Evolutionary conservation across 2,113 vertebrate species (phyloP).

Genomic region (Ciconia maguari): DNA sequence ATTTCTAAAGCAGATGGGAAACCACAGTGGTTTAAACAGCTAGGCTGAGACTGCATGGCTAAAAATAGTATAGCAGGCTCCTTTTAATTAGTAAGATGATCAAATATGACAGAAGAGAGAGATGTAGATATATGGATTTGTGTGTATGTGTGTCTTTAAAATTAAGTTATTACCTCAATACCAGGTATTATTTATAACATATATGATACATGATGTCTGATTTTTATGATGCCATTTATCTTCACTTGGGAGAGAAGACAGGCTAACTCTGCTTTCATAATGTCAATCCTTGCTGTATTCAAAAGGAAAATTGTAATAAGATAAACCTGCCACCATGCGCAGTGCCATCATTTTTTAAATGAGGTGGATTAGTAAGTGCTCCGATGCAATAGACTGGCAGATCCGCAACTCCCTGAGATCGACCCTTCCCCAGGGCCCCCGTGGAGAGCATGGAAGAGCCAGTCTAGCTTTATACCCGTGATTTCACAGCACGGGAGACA

Average conservation of each 20-base stretch:
- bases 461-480: background rate
- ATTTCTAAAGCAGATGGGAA: constrained; percentile 61
- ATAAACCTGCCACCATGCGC: background rate
- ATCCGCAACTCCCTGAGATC: background rate
- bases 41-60: constrained; percentile 41
- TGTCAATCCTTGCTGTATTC: constrained; percentile 44
- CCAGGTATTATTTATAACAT: constrained; percentile 62
- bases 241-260: constrained; percentile 45
- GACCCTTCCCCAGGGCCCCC: background rate
- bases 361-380: constrained; percentile 3
- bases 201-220: constrained; percentile 60
- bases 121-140: constrained; percentile 52
- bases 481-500: background rate
- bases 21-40: constrained; percentile 57
- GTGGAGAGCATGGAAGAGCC: background rate
- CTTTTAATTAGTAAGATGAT: constrained; percentile 69
- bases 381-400: background rate
- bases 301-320: constrained; percentile 44
- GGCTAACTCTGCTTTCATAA: constrained; percentile 41
- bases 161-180: constrained; percentile 62
- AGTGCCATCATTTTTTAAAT: constrained; percentile 26
- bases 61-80: constrained; percentile 53
- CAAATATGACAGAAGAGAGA: constrained; percentile 59
- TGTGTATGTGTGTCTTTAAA: constrained; percentile 57
- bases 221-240: constrained; percentile 66